phyloP scores from a whole-genome alignment of 2,113 vertebrate genomes.

The Oreotrochilus melanogaster region DNA sequence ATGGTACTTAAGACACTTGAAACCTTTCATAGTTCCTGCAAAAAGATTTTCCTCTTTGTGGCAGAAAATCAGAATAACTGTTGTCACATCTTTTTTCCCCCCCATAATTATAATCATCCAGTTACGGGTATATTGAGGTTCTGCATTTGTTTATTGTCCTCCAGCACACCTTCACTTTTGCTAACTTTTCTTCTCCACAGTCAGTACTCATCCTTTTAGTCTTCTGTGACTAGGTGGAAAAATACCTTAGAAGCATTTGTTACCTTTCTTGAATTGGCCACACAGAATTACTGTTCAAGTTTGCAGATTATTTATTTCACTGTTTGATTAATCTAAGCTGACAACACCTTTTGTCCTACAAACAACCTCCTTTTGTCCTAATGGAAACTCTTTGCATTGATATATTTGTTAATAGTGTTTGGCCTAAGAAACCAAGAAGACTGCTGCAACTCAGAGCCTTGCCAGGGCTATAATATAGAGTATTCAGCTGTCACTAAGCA shows the following conservation, averaged over 20 bases:
- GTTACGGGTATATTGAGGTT: neutral
- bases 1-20: neutral
- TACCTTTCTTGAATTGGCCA: neutral
- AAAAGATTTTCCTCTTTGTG: neutral
- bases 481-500: neutral
- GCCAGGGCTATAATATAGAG: neutral
- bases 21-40: neutral
- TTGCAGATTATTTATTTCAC: neutral
- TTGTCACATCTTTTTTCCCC: accelerated
- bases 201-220: neutral
- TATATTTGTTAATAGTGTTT: neutral
- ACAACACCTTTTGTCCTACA: neutral
- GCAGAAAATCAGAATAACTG: neutral
- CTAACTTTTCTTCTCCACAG: neutral
- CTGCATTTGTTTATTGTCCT: neutral
- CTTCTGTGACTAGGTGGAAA: neutral
- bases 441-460: too few relatives aligned
- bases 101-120: neutral
- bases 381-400: neutral
- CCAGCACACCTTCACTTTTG: neutral
- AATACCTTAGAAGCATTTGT: neutral
- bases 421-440: neutral
- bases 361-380: neutral
- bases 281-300: neutral
- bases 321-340: neutral